Evolutionary conservation across 2,113 vertebrate species (phyloP).

Genomic region (Nibea coibor): DNA sequence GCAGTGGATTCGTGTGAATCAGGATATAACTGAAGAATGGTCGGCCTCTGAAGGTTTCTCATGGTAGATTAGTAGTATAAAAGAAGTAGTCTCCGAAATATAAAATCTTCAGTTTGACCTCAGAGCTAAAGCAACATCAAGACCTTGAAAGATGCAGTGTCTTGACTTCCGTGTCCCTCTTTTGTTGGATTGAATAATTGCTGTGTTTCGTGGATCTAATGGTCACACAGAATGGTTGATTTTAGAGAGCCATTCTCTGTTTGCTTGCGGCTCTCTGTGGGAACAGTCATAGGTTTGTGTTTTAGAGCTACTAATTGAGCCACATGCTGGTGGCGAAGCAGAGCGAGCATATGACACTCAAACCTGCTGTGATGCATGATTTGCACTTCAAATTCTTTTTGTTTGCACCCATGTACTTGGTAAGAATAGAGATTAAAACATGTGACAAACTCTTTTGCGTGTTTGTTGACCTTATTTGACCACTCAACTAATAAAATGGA

Average conservation of each 20-base stretch:
- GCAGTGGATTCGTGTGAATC: conserved; percentile 2
- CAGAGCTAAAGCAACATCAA: background rate
- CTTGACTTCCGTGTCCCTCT: background rate
- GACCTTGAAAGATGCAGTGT: background rate
- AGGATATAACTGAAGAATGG: background rate
- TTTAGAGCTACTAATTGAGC: background rate
- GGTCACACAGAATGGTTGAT: background rate
- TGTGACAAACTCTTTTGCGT: background rate
- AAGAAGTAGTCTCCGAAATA: background rate
- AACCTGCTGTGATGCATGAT: background rate
- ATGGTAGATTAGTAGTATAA: background rate
- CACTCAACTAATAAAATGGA: background rate
- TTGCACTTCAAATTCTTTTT: background rate
- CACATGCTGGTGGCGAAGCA: background rate
- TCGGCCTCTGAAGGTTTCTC: background rate
- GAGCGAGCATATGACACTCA: background rate
- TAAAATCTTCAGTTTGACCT: background rate
- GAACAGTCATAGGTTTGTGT: conserved; percentile 9
- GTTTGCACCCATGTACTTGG: background rate
- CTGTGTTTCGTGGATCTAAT: conserved; percentile 1
- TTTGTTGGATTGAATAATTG: conserved; percentile 7
- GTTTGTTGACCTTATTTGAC: background rate
- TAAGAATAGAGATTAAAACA: background rate
- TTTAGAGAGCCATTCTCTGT: background rate
- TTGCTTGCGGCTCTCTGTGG: conserved; percentile 1